Base-by-base conservation (phyloP, 2,888 invertebrate species). In the Hemaris fuciformis region DNA sequence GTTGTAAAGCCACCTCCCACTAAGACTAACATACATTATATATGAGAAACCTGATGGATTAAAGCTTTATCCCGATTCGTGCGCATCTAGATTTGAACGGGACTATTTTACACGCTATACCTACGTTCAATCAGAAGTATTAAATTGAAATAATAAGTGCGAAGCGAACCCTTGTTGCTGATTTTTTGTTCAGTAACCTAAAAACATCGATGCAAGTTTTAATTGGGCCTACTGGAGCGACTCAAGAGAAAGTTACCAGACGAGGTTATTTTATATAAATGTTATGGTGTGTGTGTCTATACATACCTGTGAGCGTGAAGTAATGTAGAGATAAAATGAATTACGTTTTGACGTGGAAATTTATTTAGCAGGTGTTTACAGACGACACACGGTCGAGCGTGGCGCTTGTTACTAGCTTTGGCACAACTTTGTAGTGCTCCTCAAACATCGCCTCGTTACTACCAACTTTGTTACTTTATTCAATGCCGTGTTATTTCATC, bases 381-480 rank as follows among this genome's bases (percentile, higher is more conserved):
- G 13, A 10, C 41, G 23, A 41, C 15, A 53, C 38, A 60, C n/a
- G 3, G 48, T 25, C 25, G 41, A 41, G 7, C 41, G 18, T 48
- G 18, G 18, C 53, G 25, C 13, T 60, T 41, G 41, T 22, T n/a
- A n/a, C 22, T 31, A 15, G 57, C 41, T 42, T 25, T 58, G 48
- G 53, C 41, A 45, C 38, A 48, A 63, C 60, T 67, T 63, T 75
- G 64, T 70, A 75, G 74, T 74, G 72, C 65, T 68, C 62, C 41
- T 66, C 66, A 72, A 74, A 75, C 70, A 72, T 62, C 58, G 60
- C 62, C 56, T 66, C 61, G 69, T 66, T 67, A 56, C 42, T 45
- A 65, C 67, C 64, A 65, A 68, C 64, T 73, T 69, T 63, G 67
- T 62, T 60, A 59, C 56, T 57, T 45, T 57, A 43, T 48, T 41